Evolutionary conservation across 2,888 invertebrate species (phyloP), one percentile per base, ranked within the genome.

Genomic region (Chrysolina oricalcia): DNA sequence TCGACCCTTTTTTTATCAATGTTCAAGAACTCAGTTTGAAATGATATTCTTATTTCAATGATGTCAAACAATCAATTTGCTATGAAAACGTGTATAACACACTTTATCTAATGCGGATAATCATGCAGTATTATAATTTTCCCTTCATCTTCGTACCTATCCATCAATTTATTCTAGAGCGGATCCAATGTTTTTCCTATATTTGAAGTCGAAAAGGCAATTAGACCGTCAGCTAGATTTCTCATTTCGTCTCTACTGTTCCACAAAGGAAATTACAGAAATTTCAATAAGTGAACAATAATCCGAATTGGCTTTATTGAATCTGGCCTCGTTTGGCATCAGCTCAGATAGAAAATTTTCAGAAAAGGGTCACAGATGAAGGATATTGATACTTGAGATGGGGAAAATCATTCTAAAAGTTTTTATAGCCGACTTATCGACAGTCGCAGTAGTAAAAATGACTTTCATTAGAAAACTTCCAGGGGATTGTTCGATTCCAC

Each of bases 351-450:
- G 69, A 67, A 67, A 70, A 76, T 70, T 78, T 40, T 43, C 5
- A 67, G 21, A 6, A 13, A 66, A 70, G 62, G 69, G 70, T 69
- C 72, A 56, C 72, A 77, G 74, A 75, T 76, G 74, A 80, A 73
- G 76, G 77, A 80, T 80, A 82, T 82, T 81, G 81, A 78, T 79
- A 81, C 79, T 81, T 76, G 66, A 74, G 74, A 76, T 73, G 70
- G 68, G 15, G 68, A 68, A 73, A 77, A 74, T 70, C 46, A 69
- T 65, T 69, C 19, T 27, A 43, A 43, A 65, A 70, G 53, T 59
- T 56, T 43, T 41, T 56, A 41, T 27, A 59, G 46, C 17, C 10
- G 27, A 35, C 40, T 46, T 68, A 48, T 67, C 53, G 63, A 63
- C 21, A 13, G 35, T 40, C 50, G 19, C 17, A 23, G 65, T 50